Base-by-base conservation (phyloP, 1,140 invertebrate species). In the Diorhabda carinulata region DNA sequence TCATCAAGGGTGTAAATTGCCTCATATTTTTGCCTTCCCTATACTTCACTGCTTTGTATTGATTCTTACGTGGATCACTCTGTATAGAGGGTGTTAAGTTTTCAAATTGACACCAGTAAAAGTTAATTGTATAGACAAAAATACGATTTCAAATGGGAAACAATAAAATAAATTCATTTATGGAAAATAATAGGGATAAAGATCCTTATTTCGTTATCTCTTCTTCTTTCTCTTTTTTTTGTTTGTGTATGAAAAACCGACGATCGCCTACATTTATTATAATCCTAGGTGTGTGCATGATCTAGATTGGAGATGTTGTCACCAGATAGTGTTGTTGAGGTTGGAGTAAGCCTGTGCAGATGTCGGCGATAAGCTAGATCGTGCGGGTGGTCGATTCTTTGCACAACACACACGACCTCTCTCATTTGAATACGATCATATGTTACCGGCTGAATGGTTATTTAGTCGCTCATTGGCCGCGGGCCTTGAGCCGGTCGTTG, bases 241-340 rank as follows among this genome's bases (percentile, higher is more conserved):
- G 47, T 52, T 52, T n/a, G 47, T 52, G 47, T 52, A 52, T 52
- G 47, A n/a, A 52, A 52, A 67, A 66, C 52, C 67, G 64, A 70
- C 5, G 52, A 64, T 69, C 73, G 68, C 72, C 73, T 68, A 74
- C 75, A 73, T 77, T 73, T 72, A 76, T 78, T 78, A 78, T 75
- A 78, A 75, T 77, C 75, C 72, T 76, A 78, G 78, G 78, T 80
- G 78, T 80, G 76, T 74, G 76, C 77, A 78, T 78, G 77, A 80
- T 80, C 79, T 80, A 78, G 79, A 80, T 78, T 78, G 78, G 67
- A 79, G 80, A 81, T 81, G 73, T 81, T 81, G 80, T 81, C 80
- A 80, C 80, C 80, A 81, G 80, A 81, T 81, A 80, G 71, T 67
- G 59, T 63, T 64, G 69, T 64, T 69, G 74, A 68, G 67, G 69